Base-by-base conservation (phyloP, 37 sponge, comb jelly and placozoan genomes). In the Bolinopsis microptera region DNA sequence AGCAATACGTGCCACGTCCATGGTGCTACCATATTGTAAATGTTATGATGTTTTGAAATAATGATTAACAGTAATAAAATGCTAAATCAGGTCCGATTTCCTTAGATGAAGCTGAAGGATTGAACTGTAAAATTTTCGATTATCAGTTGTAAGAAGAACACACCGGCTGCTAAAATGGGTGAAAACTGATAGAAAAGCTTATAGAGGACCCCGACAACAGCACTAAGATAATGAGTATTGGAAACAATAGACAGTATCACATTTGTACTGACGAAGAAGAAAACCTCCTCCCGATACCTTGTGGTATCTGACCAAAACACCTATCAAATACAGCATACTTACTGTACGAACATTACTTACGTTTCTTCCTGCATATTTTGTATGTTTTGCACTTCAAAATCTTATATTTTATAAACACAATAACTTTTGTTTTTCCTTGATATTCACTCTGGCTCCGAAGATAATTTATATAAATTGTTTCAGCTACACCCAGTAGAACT, bases 401-500 rank as follows among this genome's bases (percentile, higher is more conserved):
- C n/a, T n/a, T n/a, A n/a, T n/a, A n/a, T n/a, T n/a, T n/a, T n/a
- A n/a, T n/a, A n/a, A n/a, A n/a, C n/a, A n/a, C n/a, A n/a, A n/a
- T n/a, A n/a, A n/a, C n/a, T n/a, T n/a, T n/a, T n/a, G n/a, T n/a
- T n/a, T n/a, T n/a, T n/a, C n/a, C n/a, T n/a, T n/a, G n/a, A n/a
- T n/a, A n/a, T n/a, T n/a, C n/a, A n/a, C n/a, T n/a, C n/a, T n/a
- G n/a, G n/a, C n/a, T n/a, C n/a, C n/a, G n/a, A n/a, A n/a, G n/a
- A n/a, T n/a, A n/a, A n/a, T n/a, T n/a, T n/a, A 48, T 48, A 48
- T 48, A 13, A 5, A 13, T 18, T 48, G 61, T 34, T 80, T 1
- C 37, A 80, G 82, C 23, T 80, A 34, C 82, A 80, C 38, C 82
- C 82, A 9, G 22, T 80, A 37, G 82, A 80, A 34, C 82, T 80